These are phyloP conservation scores for Volucella bombylans DNA, from an alignment of 2,888 invertebrate species.

Conservation along the genomic window DNA sequence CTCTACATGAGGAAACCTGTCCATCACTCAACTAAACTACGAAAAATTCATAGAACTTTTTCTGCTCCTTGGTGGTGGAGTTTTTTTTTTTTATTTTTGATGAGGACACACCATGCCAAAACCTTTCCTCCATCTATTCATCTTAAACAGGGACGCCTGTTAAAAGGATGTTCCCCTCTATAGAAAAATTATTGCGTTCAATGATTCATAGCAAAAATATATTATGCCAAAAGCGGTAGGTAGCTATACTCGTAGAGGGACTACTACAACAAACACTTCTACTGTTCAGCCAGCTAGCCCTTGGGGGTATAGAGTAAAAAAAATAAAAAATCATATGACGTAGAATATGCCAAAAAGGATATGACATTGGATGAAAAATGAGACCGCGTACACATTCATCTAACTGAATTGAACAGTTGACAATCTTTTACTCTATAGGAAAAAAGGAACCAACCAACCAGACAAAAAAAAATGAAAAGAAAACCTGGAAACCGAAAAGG, in stretches of 20 bases:
- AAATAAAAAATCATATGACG: constrained; percentile 39
- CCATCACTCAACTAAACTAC: constrained; percentile 63
- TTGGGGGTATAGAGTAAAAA: constrained; percentile 34
- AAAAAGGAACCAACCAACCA: constrained; percentile 7
- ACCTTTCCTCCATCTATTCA: constrained; percentile 69
- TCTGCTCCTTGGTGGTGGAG: constrained; percentile 5
- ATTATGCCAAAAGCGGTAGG: constrained; percentile 34
- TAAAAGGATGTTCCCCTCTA: constrained; percentile 66
- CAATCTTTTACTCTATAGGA: constrained; percentile 68
- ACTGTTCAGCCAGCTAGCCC: constrained; percentile 38
- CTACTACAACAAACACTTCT: not conserved
- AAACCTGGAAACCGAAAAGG: constrained; percentile 46
- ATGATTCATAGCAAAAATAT: constrained; percentile 72
- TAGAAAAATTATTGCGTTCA: constrained; percentile 69
- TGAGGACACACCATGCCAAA: constrained; percentile 55
- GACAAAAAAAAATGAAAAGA: constrained; percentile 43
- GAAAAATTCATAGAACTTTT: constrained; percentile 55
- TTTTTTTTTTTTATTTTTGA: constrained; percentile 12
- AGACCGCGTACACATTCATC: constrained; percentile 71
- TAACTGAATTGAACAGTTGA: constrained; percentile 71
- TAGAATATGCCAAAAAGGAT: constrained; percentile 72
- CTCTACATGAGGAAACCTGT: constrained; percentile 45
- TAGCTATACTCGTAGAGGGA: too few relatives aligned
- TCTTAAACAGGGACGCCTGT: constrained; percentile 59
- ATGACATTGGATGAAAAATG: constrained; percentile 74